Evolutionary conservation across 37 sponge, comb jelly and placozoan genomes (phyloP).

Genomic region (Cliona cf. orientalis): DNA sequence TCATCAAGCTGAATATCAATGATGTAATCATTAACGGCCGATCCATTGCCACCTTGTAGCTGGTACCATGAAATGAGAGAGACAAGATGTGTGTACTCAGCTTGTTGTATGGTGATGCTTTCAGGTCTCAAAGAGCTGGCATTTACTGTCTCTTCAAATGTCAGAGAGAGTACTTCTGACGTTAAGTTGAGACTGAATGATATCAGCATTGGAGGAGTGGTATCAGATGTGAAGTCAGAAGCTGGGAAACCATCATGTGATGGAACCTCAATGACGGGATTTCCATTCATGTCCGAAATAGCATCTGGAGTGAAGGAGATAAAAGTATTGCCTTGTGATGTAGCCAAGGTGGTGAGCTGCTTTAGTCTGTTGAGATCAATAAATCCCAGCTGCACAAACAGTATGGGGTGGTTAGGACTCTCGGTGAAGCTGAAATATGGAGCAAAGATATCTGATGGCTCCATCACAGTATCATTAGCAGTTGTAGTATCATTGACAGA

Average conservation of each 20-base stretch:
- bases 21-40: slow-evolving; percentile 41
- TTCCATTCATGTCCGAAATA: slow-evolving; percentile 81
- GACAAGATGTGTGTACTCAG: slow-evolving; percentile 32
- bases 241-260: slow-evolving; percentile 34
- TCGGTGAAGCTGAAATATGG: slow-evolving; percentile 55
- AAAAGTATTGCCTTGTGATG: slow-evolving; percentile 61
- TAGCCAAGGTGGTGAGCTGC: slow-evolving; percentile 54
- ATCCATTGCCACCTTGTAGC: slow-evolving; percentile 39
- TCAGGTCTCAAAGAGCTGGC: slow-evolving; percentile 48
- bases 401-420: slow-evolving; percentile 55
- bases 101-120: slow-evolving; percentile 50
- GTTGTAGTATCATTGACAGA: not conserved
- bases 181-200: slow-evolving; percentile 77
- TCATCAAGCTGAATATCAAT: slow-evolving; percentile 53
- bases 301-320: slow-evolving; percentile 47
- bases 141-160: slow-evolving; percentile 84
- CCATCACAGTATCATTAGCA: not conserved
- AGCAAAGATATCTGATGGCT: not conserved
- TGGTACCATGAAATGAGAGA: slow-evolving; percentile 36
- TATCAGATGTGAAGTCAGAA: slow-evolving; percentile 36
- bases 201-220: slow-evolving; percentile 65
- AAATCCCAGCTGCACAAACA: slow-evolving; percentile 61
- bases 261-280: slow-evolving; percentile 48
- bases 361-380: slow-evolving; percentile 78
- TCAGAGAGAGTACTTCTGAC: slow-evolving; percentile 66